These are phyloP conservation scores for Thereva unica DNA, from an alignment of 2,888 invertebrate genomes.

Conservation along the genomic window DNA sequence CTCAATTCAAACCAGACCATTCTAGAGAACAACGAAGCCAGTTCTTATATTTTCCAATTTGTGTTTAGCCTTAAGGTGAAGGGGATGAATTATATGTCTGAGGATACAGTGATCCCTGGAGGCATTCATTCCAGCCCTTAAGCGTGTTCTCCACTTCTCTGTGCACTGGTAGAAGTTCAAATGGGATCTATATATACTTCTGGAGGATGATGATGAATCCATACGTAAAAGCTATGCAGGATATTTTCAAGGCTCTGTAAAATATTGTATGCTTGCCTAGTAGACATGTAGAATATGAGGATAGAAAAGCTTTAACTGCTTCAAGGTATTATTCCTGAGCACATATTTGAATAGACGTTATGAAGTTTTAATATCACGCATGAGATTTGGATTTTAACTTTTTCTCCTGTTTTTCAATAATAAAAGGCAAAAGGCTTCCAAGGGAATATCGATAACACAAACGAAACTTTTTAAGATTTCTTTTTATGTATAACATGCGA, in stretches of 20 bases:
- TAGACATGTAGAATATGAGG: slow-evolving; percentile 35
- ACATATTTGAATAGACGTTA: slow-evolving; percentile 46
- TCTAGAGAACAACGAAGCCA: slow-evolving; percentile 45
- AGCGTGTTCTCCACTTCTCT: slow-evolving; percentile 24
- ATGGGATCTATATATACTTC: slow-evolving; percentile 27
- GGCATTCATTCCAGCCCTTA: slow-evolving; percentile 31
- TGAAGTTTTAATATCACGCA: slow-evolving; percentile 46
- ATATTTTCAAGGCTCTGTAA: slow-evolving; percentile 25
- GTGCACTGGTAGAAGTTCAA: slow-evolving; percentile 29
- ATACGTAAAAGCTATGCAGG: slow-evolving; percentile 20
- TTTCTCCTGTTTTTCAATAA: not conserved
- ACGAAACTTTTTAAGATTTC: too few relatives aligned
- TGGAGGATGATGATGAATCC: slow-evolving; percentile 34
- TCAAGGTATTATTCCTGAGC: slow-evolving; percentile 45
- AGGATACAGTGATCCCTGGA: slow-evolving; percentile 41
- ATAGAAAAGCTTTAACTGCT: slow-evolving; percentile 44
- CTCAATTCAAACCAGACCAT: slow-evolving; percentile 37
- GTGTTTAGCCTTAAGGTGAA: slow-evolving; percentile 45
- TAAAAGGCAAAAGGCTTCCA: too few relatives aligned
- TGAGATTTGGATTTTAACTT: slow-evolving; percentile 41
- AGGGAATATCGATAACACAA: too few relatives aligned
- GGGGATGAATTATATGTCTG: slow-evolving; percentile 48
- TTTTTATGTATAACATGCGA: too few relatives aligned
- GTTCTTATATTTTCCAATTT: slow-evolving; percentile 49
- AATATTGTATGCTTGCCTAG: slow-evolving; percentile 30